A percentile compares a stretch with the other conserved stretches of the same genome.
Conservation (phyloP, 2,888 invertebrate genomes). For the Dermolepida albohirtum region DNA sequence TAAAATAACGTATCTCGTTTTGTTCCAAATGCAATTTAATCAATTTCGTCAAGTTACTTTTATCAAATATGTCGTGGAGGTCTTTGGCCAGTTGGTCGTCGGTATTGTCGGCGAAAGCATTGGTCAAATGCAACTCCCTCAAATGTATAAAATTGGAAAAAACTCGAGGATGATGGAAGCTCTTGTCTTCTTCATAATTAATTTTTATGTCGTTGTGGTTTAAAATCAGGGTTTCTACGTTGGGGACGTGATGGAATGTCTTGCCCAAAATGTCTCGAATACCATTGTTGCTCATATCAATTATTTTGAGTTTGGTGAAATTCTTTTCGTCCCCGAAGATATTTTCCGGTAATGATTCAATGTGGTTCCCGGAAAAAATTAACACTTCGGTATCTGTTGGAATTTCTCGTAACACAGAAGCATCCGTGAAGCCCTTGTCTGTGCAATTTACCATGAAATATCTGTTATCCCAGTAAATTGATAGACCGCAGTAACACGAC, state of each 20-base stretch:
- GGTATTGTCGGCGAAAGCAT: conserved; percentile 77
- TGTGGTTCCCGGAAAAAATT: conserved; percentile 78
- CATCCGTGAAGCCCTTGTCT: conserved; percentile 70
- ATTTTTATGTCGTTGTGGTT: conserved; percentile 79
- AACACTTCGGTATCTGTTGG: conserved; percentile 76
- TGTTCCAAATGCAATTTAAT: conserved; percentile 81
- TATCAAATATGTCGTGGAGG: conserved; percentile 78
- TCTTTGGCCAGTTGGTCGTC: conserved; percentile 73
- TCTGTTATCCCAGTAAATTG: conserved; percentile 65
- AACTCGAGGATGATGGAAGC: conserved; percentile 74
- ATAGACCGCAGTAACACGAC: conserved; percentile 70
- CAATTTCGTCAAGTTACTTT: conserved; percentile 74
- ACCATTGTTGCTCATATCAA: conserved; percentile 81
- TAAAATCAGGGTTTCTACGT: conserved; percentile 75
- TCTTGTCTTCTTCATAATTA: conserved; percentile 67
- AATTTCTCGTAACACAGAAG: conserved; percentile 71
- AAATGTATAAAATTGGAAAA: conserved; percentile 78
- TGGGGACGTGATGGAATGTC: conserved; percentile 78
- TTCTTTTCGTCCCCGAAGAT: conserved; percentile 75
- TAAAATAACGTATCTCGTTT: conserved; percentile 77
- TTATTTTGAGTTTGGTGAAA: conserved; percentile 70
- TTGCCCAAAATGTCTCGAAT: conserved; percentile 80
- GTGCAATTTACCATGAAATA: conserved; percentile 80
- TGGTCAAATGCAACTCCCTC: conserved; percentile 77
- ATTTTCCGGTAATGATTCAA: conserved; percentile 75